phyloP scores from a whole-genome alignment of 1,140 invertebrate genomes.

The Thereuonema tuberculata region DNA sequence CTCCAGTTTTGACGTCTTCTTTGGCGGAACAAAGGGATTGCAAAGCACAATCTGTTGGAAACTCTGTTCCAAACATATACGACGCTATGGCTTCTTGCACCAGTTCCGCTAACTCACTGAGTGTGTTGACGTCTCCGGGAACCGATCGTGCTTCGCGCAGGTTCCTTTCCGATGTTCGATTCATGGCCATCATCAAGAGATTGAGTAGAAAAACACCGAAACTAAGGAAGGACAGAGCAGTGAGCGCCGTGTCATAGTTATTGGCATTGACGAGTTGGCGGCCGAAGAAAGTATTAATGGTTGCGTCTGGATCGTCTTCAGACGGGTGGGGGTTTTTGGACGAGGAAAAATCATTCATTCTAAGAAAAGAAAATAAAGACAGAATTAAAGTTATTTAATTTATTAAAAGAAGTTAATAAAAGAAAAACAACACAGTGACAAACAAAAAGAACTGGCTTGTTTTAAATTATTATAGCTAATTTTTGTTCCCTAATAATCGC shows the following conservation, averaged over 20 bases:
- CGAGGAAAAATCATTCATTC: no score
- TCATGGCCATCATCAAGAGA: constrained; percentile 1
- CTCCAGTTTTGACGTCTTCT: neutral
- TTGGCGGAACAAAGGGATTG: neutral
- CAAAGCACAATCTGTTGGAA: neutral
- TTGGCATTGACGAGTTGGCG: no score
- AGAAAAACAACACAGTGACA: no score
- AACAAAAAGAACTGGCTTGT: no score
- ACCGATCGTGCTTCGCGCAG: neutral
- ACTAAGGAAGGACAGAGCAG: constrained; percentile 5
- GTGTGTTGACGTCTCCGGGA: neutral
- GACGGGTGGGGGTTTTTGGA: no score
- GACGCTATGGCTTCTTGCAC: neutral
- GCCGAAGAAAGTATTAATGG: no score
- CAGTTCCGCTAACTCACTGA: neutral
- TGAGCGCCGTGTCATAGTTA: constrained; percentile 6
- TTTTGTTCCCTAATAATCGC: no score
- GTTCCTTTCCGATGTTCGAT: neutral
- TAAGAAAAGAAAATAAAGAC: no score
- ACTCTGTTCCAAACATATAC: neutral
- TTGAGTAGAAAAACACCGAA: constrained; percentile 9
- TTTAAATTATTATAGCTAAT: no score
- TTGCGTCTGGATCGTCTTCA: no score
- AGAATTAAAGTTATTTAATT: no score
- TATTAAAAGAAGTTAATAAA: no score